Base-by-base conservation (phyloP, 2,888 invertebrate species). In the Hypsopygia costalis region DNA sequence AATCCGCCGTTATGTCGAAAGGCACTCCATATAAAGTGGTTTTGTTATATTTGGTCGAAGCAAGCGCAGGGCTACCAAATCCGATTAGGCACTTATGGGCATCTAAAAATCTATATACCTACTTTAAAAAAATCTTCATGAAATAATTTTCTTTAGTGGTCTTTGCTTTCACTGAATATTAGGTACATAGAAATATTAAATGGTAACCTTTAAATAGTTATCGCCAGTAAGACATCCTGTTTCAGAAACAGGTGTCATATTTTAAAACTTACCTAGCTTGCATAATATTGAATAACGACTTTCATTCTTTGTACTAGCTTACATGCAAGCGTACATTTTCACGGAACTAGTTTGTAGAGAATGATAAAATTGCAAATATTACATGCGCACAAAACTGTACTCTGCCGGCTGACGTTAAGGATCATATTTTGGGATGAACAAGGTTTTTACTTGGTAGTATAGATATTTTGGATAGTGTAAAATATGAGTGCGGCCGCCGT, bases 401-500 rank as follows among this genome's bases (percentile, higher is more conserved):
- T 66, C 55, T 66, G 60, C 46, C 45, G 46, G 52, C 49, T 48
- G 39, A 55, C 42, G 47, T 60, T 61, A 71, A 67, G 64, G 67
- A 58, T 62, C 62, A 69, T 64, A 65, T 67, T 52, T 57, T 44
- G 51, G 44, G 46, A 44, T 38, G 49, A 56, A 51, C 49, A 47
- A 55, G 46, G 50, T 55, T 59, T 51, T 48, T 50, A 42, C 46
- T 44, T 11, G 42, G 35, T 58, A 59, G 60, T 66, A 65, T 66
- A 63, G 65, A 62, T 66, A 71, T 81, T 80, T 75, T 67, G 69
- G 73, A 69, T 69, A 68, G 71, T 75, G 73, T 77, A 74, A 79
- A 80, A 81, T 80, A 74, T 75, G 78, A 74, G 72, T 70, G 81
- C 80, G 71, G 67, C 65, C 63, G 70, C 70, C 75, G 81, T 81